Evolutionary conservation across 2,797 vertebrate genomes (phyloP).

Genomic region (Sciurus vulgaris): DNA sequence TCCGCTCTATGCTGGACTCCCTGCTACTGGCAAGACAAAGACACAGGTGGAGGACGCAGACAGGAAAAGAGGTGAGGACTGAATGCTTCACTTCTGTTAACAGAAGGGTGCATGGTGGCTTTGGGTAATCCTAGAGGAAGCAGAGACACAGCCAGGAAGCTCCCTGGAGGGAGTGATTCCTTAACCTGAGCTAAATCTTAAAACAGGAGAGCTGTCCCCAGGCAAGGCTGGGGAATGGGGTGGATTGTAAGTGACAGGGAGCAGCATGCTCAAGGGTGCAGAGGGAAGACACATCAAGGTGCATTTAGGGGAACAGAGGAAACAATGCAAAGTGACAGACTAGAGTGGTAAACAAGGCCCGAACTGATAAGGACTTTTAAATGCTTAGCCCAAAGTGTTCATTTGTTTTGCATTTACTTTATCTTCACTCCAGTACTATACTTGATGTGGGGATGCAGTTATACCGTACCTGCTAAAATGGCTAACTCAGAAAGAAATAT

Average conservation of each 20-base stretch:
- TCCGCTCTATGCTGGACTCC: background rate
- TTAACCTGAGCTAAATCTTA: background rate
- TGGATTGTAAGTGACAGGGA: background rate
- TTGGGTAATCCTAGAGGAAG: background rate
- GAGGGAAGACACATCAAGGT: background rate
- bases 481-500: background rate
- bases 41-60: background rate
- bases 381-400: background rate
- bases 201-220: background rate
- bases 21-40: background rate
- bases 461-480: background rate
- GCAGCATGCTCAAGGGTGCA: background rate
- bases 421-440: background rate
- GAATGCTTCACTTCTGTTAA: background rate
- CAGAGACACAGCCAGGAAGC: background rate
- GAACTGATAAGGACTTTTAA: background rate
- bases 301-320: background rate
- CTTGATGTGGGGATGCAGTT: conserved; percentile 1
- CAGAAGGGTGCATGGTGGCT: background rate
- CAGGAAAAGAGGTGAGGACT: background rate
- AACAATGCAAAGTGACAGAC: background rate
- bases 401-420: conserved; percentile 24
- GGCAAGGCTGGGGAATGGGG: background rate
- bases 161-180: background rate
- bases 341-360: background rate